A percentile compares a stretch with the other conserved stretches of the same genome.
Conservation (phyloP, 2,113 vertebrate species). For the Scopus umbretta region DNA sequence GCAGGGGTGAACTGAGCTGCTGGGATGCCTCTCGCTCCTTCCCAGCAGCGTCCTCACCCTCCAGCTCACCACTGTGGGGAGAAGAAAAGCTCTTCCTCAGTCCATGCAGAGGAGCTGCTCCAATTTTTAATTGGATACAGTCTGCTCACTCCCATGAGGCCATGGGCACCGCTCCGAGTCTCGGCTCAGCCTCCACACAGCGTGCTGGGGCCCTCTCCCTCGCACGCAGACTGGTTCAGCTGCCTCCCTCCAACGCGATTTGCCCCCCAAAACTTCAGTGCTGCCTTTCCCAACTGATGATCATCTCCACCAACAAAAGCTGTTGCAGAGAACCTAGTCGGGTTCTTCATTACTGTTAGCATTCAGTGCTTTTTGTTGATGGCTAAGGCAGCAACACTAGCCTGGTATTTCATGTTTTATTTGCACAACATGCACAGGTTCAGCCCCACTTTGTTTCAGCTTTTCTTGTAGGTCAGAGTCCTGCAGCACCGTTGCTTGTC, state of each 20-base stretch:
- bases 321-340: accelerated
- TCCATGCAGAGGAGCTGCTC: neutral
- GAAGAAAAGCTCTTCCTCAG: neutral
- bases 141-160: neutral
- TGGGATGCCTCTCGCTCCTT: neutral
- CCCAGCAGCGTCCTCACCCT: neutral
- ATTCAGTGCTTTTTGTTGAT: neutral
- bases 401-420: neutral
- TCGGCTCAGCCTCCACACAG: neutral
- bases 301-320: neutral
- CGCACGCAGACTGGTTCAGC: neutral
- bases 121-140: neutral
- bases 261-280: neutral
- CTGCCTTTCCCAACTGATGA: neutral
- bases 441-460: neutral
- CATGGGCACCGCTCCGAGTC: accelerated
- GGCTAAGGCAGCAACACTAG: neutral
- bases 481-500: neutral
- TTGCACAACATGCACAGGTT: neutral
- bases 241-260: neutral
- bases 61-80: neutral
- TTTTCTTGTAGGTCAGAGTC: neutral
- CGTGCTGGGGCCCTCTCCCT: neutral
- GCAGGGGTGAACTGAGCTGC: neutral
- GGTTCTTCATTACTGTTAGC: accelerated